Base-by-base conservation (phyloP, 2,113 vertebrate species). In the Bubo scandiacus region DNA sequence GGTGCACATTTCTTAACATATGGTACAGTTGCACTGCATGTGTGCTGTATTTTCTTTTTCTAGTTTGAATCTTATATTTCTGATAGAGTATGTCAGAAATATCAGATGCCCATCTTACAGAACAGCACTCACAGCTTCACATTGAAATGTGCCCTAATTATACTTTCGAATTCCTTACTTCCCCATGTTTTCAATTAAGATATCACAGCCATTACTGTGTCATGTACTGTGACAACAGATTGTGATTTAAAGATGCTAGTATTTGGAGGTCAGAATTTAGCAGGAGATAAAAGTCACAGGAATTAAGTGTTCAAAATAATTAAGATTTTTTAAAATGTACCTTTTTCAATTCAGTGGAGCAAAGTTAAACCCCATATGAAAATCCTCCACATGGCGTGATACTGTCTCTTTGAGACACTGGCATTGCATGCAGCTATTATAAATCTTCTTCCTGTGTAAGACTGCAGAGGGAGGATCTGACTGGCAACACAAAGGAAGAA, bases 161-260 rank as follows among this genome's bases (percentile, higher is more conserved):
- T 93, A 75, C 80, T 81, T 81, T 15, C 0, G 26, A 96, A 94
- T 95, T 88, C 40, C 82, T 89, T 97, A 86, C 92, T 96, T 97
- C 95, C 54, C 95, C 95, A 63, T 96, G 82, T 92, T 97, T 98
- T 97, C 97, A 97, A 97, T 97, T 98, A 98, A 96, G 94, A 95
- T 78, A 97, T 98, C 97, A 92, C 36, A 97, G 96, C 84, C 57
- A 86, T 93, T 97, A 36, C 70, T 61, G 91, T n/a, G n/a, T n/a
- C n/a, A n/a, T n/a, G n/a, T 51, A 87, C 87, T 96, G 95, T 97
- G 97, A 97, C 94, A 95, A 94, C 96, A 95, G 96, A 95, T 85
- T 68, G 94, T 66, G 89, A 96, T 96, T 97, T 95, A 86, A 93
- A 91, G 96, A 95, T 67, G 85, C 59, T 94, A 91, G 74, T 81